Percentiles rank a stretch among this genome's conserved stretches.
Conservation (phyloP, 2,797 vertebrate genomes). For the Molossus molossus region DNA sequence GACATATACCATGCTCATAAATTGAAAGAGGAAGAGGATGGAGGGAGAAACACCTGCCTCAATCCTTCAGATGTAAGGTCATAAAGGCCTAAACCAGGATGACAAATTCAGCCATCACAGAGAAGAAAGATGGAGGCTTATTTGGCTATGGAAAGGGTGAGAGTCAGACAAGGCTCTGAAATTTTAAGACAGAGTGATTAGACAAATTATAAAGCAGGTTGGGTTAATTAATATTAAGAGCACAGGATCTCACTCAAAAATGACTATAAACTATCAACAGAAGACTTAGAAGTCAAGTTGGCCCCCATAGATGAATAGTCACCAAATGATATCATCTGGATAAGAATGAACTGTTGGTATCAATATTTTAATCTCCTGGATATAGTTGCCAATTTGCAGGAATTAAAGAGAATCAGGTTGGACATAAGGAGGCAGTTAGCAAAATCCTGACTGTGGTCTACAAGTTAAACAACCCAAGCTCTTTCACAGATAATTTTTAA, state of each 20-base stretch:
- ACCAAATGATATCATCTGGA: not conserved
- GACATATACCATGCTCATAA: not conserved
- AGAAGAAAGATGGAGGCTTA: conserved; percentile 26
- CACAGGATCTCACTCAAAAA: conserved; percentile 19
- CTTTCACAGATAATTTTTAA: conserved; percentile 22
- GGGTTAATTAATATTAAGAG: conserved; percentile 36
- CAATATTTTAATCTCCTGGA: conserved; percentile 17
- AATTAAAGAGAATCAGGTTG: conserved; percentile 43
- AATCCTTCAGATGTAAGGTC: conserved; percentile 41
- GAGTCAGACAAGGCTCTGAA: conserved; percentile 26
- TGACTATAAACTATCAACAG: conserved; percentile 25
- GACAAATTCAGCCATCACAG: conserved; percentile 37
- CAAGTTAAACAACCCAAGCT: not conserved
- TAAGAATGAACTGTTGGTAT: not conserved
- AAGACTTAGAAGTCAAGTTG: not conserved
- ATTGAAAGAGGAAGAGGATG: not conserved
- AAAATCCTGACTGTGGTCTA: conserved; percentile 4
- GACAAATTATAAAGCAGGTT: conserved; percentile 10
- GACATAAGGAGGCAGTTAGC: not conserved
- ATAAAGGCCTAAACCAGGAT: conserved; percentile 47
- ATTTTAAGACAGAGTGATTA: conserved; percentile 36
- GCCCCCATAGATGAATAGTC: not conserved
- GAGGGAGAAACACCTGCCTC: not conserved
- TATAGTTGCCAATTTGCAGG: conserved; percentile 10
- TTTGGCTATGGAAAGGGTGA: not conserved